Percentiles rank a stretch among this genome's conserved stretches.
phyloP scores from a whole-genome alignment of 1,140 invertebrate genomes.

The Steinernema feltiae region DNA sequence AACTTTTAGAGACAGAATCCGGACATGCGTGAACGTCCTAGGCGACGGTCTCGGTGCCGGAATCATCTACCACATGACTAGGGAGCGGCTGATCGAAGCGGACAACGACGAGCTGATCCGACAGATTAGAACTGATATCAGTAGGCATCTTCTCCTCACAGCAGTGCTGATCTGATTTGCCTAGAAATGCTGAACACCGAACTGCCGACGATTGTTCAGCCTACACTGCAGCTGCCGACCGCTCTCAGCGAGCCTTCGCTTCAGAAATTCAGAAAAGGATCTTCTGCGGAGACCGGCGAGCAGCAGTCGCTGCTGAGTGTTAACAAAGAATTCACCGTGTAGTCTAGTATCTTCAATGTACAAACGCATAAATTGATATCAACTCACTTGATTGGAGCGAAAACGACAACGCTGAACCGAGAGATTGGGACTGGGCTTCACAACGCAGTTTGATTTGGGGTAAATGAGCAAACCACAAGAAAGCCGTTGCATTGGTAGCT shows the following conservation, averaged over 20 bases:
- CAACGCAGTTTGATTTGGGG: too few species aligned
- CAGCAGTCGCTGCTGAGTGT: constrained; percentile 5
- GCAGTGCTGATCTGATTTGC: too few species aligned
- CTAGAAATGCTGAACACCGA: constrained; percentile 1
- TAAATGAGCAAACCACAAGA: too few species aligned
- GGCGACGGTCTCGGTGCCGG: constrained; percentile 88
- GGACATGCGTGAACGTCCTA: constrained; percentile 90
- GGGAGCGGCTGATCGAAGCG: constrained; percentile 68
- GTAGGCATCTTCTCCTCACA: neutral
- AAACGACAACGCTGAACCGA: too few species aligned
- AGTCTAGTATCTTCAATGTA: too few species aligned
- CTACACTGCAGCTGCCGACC: neutral
- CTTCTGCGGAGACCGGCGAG: neutral
- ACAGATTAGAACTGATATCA: constrained; percentile 34
- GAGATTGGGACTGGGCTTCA: too few species aligned
- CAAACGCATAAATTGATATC: too few species aligned
- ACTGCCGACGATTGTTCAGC: neutral
- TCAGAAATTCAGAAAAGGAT: constrained; percentile 9
- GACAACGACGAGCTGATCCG: constrained; percentile 34
- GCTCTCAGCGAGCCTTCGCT: neutral
- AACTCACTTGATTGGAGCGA: too few species aligned
- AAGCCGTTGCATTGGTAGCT: too few species aligned
- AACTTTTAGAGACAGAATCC: constrained; percentile 77
- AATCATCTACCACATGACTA: constrained; percentile 80
- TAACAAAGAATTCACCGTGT: constrained; percentile 5